Percentiles rank a stretch among this genome's conserved stretches.
Conservation (phyloP, 2,888 invertebrate genomes). For the Sphinx pinastri region DNA sequence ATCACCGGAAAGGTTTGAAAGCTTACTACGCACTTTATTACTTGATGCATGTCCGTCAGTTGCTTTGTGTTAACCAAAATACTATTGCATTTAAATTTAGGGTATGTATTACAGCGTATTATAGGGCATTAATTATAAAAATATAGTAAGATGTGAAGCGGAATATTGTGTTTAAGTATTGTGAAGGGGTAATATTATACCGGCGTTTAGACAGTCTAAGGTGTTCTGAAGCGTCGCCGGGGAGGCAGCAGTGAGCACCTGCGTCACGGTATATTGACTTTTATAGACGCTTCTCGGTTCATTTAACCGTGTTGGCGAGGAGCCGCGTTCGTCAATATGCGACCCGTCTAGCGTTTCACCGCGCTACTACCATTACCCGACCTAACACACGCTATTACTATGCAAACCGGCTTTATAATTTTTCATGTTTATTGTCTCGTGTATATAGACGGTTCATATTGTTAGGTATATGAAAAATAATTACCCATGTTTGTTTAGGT, state of each 20-base stretch:
- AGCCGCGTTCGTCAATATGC: constrained; percentile 23
- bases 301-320: constrained; percentile 42
- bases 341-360: constrained; percentile 23
- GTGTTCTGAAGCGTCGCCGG: not conserved
- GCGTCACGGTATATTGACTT: constrained; percentile 61
- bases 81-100: not conserved
- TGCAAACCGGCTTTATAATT: constrained; percentile 15
- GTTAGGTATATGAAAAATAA: not conserved
- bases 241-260: constrained; percentile 42
- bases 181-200: not conserved
- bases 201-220: constrained; percentile 13
- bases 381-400: constrained; percentile 13
- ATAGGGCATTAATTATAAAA: not conserved
- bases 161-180: not conserved
- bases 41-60: constrained; percentile 13
- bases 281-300: constrained; percentile 53
- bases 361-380: constrained; percentile 19
- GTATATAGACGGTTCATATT: constrained; percentile 4
- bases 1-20: constrained; percentile 20
- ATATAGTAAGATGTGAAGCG: not conserved
- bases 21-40: constrained; percentile 17
- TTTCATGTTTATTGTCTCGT: not conserved
- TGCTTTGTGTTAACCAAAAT: constrained; percentile 12
- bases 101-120: not conserved
- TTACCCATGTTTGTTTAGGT: not conserved